Evolutionary conservation across 1,140 invertebrate genomes (phyloP).

Genomic region (Rhagoletis pomonella): DNA sequence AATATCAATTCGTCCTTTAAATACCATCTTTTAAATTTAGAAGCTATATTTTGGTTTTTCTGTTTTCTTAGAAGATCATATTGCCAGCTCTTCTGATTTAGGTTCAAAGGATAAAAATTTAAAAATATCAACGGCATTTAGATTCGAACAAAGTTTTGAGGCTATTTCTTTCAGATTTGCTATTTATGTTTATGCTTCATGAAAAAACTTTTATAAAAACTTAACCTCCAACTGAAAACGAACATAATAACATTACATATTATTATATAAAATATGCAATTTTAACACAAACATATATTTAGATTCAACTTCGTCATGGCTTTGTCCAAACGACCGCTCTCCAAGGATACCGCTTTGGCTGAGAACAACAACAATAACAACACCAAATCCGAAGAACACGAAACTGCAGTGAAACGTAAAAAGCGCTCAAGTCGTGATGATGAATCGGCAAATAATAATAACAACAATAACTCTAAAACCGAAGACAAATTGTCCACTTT

Average conservation of each 20-base stretch:
- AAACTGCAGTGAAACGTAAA: slow-evolving; percentile 68
- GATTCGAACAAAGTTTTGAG: too few relatives aligned
- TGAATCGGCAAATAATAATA: slow-evolving; percentile 62
- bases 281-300: slow-evolving; percentile 54
- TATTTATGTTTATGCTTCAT: too few relatives aligned
- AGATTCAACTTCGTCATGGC: slow-evolving; percentile 63
- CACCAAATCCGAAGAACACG: slow-evolving; percentile 64
- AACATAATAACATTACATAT: slow-evolving; percentile 10
- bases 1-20: too few relatives aligned
- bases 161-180: too few relatives aligned
- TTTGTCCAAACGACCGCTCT: slow-evolving; percentile 70
- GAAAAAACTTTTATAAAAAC: too few relatives aligned
- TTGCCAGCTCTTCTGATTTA: too few relatives aligned
- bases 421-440: slow-evolving; percentile 72
- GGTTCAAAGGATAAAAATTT: too few relatives aligned
- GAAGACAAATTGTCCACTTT: slow-evolving; percentile 63
- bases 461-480: slow-evolving; percentile 61
- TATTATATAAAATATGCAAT: slow-evolving; percentile 27
- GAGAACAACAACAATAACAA: slow-evolving; percentile 64
- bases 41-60: too few relatives aligned
- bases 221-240: too few relatives aligned
- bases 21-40: too few relatives aligned
- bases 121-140: too few relatives aligned
- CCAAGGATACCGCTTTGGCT: slow-evolving; percentile 69
- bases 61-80: too few relatives aligned